Evolutionary conservation across 1,140 invertebrate genomes (phyloP).

Genomic region (Caenorhabditis brenneri): DNA sequence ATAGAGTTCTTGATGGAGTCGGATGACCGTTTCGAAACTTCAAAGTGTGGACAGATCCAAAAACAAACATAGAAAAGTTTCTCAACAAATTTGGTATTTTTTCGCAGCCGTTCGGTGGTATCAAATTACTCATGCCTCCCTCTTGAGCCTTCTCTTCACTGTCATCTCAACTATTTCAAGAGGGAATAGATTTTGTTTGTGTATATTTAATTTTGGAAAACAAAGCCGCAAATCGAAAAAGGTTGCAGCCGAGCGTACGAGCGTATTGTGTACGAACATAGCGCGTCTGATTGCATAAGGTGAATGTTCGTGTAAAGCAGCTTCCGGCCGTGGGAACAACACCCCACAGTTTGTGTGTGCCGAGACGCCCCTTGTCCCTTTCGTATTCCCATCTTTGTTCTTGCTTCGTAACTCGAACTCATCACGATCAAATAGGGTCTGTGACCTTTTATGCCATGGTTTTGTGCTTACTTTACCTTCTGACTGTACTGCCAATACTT

Average conservation of each 20-base stretch:
- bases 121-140: not conserved
- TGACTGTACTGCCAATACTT: not conserved
- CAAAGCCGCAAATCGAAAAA: slow-evolving; percentile 31
- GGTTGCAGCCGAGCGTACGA: slow-evolving; percentile 34
- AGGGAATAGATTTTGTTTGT: slow-evolving; percentile 28
- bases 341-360: slow-evolving; percentile 19
- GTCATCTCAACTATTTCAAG: slow-evolving; percentile 23
- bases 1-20: not conserved
- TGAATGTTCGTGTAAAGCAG: slow-evolving; percentile 40
- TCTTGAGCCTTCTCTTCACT: not conserved
- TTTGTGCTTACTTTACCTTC: not conserved
- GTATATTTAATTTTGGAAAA: slow-evolving; percentile 43
- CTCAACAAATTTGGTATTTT: slow-evolving; percentile 37
- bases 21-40: not conserved
- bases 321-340: slow-evolving; percentile 40
- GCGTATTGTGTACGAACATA: slow-evolving; percentile 33
- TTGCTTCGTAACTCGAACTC: slow-evolving; percentile 35
- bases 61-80: not conserved
- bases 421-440: slow-evolving; percentile 40
- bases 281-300: slow-evolving; percentile 30
- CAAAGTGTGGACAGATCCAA: not conserved
- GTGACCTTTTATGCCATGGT: not conserved
- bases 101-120: slow-evolving; percentile 11
- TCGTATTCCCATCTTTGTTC: slow-evolving; percentile 26
- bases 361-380: slow-evolving; percentile 21